Evolutionary conservation across 2,888 invertebrate genomes (phyloP).

Genomic region (Agrotis clavis): DNA sequence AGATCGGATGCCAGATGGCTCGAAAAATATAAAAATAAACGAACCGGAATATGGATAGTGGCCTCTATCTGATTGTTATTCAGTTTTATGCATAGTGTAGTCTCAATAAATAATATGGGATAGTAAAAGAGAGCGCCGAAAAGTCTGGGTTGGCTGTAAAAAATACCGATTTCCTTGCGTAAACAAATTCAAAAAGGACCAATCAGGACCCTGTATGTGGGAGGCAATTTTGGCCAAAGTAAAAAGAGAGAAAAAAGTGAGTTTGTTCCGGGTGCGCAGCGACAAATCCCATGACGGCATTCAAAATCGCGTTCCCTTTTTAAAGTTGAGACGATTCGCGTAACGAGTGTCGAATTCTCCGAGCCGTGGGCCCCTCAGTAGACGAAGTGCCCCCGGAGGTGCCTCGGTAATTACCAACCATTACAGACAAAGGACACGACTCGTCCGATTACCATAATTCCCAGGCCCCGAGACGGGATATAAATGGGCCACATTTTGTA

Average conservation of each 20-base stretch:
- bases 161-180: conserved; percentile 71
- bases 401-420: conserved; percentile 90
- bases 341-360: conserved; percentile 90
- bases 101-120: conserved; percentile 79
- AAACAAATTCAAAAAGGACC: conserved; percentile 71
- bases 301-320: conserved; percentile 90
- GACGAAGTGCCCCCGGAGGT: conserved; percentile 88
- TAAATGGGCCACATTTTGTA: conserved; percentile 91
- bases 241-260: conserved; percentile 77
- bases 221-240: conserved; percentile 77
- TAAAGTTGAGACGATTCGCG: conserved; percentile 90
- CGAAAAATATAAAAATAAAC: conserved; percentile 87
- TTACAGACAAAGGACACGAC: conserved; percentile 91
- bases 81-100: conserved; percentile 79
- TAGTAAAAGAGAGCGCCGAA: conserved; percentile 74
- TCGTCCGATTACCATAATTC: conserved; percentile 91
- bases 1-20: conserved; percentile 84
- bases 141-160: conserved; percentile 73
- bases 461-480: conserved; percentile 88
- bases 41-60: conserved; percentile 84
- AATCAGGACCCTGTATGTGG: conserved; percentile 55
- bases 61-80: conserved; percentile 82
- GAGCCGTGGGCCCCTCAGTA: conserved; percentile 82
- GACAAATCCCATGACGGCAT: conserved; percentile 85
- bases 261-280: conserved; percentile 77